Conservation (phyloP, 1,140 invertebrate genomes). For the Megalonaias nervosa region DNA sequence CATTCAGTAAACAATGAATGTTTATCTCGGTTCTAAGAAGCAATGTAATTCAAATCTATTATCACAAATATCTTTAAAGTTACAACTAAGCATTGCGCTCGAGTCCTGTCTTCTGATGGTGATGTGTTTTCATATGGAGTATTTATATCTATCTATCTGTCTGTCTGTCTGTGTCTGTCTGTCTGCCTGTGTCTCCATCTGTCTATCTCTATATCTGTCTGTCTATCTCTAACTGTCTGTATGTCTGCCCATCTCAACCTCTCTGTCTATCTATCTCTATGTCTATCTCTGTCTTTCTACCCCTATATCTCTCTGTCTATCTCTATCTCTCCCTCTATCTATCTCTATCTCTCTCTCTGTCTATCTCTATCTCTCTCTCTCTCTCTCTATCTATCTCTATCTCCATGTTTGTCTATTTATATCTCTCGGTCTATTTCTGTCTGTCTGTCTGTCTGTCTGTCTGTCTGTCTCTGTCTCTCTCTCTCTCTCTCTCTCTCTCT, state of each 20-base stretch:
- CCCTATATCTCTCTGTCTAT: constrained; percentile 31
- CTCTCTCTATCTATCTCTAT: constrained; percentile 20
- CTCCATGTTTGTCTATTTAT: constrained; percentile 24
- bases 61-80: too few species aligned
- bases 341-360: constrained; percentile 10
- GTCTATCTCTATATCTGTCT: constrained; percentile 30
- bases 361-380: constrained; percentile 15
- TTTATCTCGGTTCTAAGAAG: too few species aligned
- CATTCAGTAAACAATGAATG: too few species aligned
- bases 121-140: background rate
- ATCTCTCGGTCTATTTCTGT: constrained; percentile 27
- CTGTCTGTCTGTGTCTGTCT: constrained; percentile 33
- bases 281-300: constrained; percentile 30
- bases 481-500: constrained; percentile 18
- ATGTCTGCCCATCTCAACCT: constrained; percentile 33
- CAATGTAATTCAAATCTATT: too few species aligned
- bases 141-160: constrained; percentile 31
- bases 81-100: too few species aligned
- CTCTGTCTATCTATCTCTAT: constrained; percentile 31
- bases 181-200: constrained; percentile 29
- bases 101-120: too few species aligned
- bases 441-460: constrained; percentile 11
- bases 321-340: constrained; percentile 16
- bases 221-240: constrained; percentile 35
- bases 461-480: constrained; percentile 13